Conservation (phyloP, 2,888 invertebrate genomes). For the Megastigmus dorsalis region DNA sequence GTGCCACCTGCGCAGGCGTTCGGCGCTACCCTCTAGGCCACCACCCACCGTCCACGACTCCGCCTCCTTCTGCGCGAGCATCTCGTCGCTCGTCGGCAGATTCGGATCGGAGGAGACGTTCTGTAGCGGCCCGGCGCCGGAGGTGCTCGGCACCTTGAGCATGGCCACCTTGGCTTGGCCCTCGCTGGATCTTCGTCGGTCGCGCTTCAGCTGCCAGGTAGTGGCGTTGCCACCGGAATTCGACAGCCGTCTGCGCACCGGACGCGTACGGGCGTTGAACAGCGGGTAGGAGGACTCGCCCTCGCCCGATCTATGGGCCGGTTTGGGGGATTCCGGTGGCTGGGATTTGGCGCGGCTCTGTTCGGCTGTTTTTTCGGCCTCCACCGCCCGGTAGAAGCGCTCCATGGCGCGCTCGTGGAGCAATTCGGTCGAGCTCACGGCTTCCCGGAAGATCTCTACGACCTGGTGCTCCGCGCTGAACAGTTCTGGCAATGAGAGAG, state of each 20-base stretch:
- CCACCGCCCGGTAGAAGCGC: constrained; percentile 86
- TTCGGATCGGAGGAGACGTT: constrained; percentile 68
- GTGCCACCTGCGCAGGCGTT: constrained; percentile 63
- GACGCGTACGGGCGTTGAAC: constrained; percentile 42
- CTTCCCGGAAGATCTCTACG: constrained; percentile 79
- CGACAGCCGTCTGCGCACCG: constrained; percentile 75
- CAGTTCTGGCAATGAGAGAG: constrained; percentile 88
- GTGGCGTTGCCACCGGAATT: constrained; percentile 73
- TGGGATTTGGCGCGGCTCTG: constrained; percentile 60
- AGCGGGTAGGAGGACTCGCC: constrained; percentile 58
- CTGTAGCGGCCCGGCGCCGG: constrained; percentile 23
- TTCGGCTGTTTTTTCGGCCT: constrained; percentile 83
- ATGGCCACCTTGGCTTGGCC: constrained; percentile 60
- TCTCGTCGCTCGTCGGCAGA: constrained; percentile 58
- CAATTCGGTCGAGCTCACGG: constrained; percentile 88
- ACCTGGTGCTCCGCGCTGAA: constrained; percentile 77
- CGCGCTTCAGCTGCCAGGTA: constrained; percentile 63
- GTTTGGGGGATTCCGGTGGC: constrained; percentile 49
- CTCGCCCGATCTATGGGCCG: constrained; percentile 53
- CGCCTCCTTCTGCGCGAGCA: constrained; percentile 36
- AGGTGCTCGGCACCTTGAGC: neutral
- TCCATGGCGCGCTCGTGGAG: constrained; percentile 89
- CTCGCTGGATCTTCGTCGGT: constrained; percentile 68
- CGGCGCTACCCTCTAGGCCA: constrained; percentile 46
- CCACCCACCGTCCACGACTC: constrained; percentile 53